Percentiles rank a stretch among this genome's conserved stretches.
These are phyloP conservation scores for Sciurus carolinensis DNA, from an alignment of 2,797 vertebrate genomes.

Conservation along the genomic window DNA sequence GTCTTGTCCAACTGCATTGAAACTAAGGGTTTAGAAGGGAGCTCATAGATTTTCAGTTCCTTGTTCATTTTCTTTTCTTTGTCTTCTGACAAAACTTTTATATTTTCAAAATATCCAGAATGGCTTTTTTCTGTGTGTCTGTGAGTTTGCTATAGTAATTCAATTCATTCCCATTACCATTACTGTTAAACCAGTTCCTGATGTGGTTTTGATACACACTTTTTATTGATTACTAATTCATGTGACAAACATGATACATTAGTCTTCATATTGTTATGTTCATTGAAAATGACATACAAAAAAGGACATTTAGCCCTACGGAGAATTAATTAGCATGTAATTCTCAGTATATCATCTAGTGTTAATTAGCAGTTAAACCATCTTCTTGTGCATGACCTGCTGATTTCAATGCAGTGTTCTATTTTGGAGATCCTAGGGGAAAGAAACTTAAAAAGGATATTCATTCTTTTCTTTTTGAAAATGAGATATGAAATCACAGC, in stretches of 20 bases:
- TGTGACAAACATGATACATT: conserved; percentile 79
- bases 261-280: conserved; percentile 81
- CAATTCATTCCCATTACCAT: not conserved
- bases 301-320: conserved; percentile 81
- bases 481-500: conserved; percentile 62
- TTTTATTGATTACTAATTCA: conserved; percentile 85
- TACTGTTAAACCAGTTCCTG: not conserved
- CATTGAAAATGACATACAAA: conserved; percentile 83
- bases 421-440: conserved; percentile 75
- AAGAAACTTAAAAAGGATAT: conserved; percentile 82
- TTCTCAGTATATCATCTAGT: conserved; percentile 85
- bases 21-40: conserved; percentile 6
- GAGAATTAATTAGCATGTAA: conserved; percentile 89
- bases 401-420: conserved; percentile 86
- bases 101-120: conserved; percentile 49
- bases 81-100: not conserved
- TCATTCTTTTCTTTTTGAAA: conserved; percentile 69
- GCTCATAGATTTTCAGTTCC: not conserved
- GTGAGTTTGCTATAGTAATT: not conserved
- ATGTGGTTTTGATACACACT: conserved; percentile 21
- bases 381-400: conserved; percentile 83
- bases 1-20: not conserved
- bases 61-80: conserved; percentile 57
- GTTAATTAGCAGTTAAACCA: conserved; percentile 88
- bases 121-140: conserved; percentile 59